Base-by-base conservation (phyloP, 2,797 vertebrate genomes). In the Smutsia temminckii region DNA sequence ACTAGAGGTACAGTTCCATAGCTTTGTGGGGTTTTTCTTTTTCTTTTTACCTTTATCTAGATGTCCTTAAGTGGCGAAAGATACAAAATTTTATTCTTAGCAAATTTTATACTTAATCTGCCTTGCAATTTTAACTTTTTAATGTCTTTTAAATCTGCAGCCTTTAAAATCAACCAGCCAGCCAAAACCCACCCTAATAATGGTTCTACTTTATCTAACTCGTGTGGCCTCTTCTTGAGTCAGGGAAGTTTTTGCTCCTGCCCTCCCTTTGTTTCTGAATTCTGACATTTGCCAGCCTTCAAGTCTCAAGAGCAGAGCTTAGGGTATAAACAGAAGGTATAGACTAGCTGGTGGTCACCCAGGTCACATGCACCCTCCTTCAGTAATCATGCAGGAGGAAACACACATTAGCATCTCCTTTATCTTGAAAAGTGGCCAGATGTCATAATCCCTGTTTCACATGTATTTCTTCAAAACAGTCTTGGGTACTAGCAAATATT, bases 301-400 rank as follows among this genome's bases (percentile, higher is more conserved):
- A 21, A 10, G n/a, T n/a, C 3, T 68, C 37, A 72, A 66, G 68
- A 94, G 34, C 34, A 78, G n/a, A 85, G 49, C 40, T 59, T 55
- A 79, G 78, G 29, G 4, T 20, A 11, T 29, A 71, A 75, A 61
- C 49, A 20, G 81, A 72, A 57, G 46, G 32, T 6, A 25, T 0
- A 64, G 34, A 59, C 3, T 0, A 0, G 2, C 13, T 11, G 20
- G 37, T 0, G 9, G n/a, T 25, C 37, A 1, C 14, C 7, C 6
- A 4, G 0, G 29, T 46, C 6, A 42, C 21, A 6, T 23, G 72
- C 21, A 42, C 21, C 79, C 12, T 20, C 51, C 34, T 79, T 68
- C 23, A 16, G 34, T 10, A 55, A 14, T 32, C 8, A 17, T 5
- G 5, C 4, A 0, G 32, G 25, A 79, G 23, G 55, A 79, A 51